A percentile compares a stretch with the other conserved stretches of the same genome.
phyloP scores from a whole-genome alignment of 2,113 vertebrate species.

The Neolamprologus tretocephalus region DNA sequence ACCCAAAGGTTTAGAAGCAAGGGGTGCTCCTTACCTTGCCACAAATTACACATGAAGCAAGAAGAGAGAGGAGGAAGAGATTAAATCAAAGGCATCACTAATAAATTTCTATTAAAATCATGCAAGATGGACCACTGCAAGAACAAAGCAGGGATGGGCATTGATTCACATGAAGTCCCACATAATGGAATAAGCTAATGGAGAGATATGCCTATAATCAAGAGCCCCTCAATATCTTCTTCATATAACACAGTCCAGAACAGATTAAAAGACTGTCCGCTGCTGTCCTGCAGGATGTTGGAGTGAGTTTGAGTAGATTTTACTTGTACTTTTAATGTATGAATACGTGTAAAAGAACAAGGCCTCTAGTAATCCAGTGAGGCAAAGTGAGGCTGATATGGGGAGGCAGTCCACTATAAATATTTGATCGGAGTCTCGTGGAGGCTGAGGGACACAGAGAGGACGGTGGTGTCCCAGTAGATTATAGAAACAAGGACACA shows the following conservation, averaged over 20 bases:
- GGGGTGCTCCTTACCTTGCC: slow-evolving; percentile 73
- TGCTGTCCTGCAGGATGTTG: background rate
- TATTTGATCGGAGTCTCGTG: slow-evolving; percentile 60
- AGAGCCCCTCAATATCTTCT: background rate
- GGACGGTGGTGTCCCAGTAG: slow-evolving; percentile 44
- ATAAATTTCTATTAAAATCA: background rate
- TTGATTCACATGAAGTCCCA: background rate
- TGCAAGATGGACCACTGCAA: slow-evolving; percentile 38
- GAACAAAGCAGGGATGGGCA: slow-evolving; percentile 33
- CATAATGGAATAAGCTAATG: background rate
- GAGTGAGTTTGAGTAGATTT: background rate
- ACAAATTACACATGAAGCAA: slow-evolving; percentile 73
- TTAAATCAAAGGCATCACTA: slow-evolving; percentile 52
- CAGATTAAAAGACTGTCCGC: background rate
- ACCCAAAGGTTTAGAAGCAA: slow-evolving; percentile 16
- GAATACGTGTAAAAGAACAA: background rate
- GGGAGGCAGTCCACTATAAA: slow-evolving; percentile 51
- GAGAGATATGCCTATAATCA: background rate
- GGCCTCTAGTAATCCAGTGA: slow-evolving; percentile 2
- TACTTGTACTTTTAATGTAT: background rate
- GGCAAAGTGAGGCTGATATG: slow-evolving; percentile 35
- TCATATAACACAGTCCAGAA: background rate
- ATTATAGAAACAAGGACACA: slow-evolving; percentile 49
- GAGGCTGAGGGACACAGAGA: slow-evolving; percentile 42
- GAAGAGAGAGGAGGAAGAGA: slow-evolving; percentile 59